These are phyloP conservation scores for Esox masquinongy DNA, from an alignment of 2,797 vertebrate species.

Conservation along the genomic window DNA sequence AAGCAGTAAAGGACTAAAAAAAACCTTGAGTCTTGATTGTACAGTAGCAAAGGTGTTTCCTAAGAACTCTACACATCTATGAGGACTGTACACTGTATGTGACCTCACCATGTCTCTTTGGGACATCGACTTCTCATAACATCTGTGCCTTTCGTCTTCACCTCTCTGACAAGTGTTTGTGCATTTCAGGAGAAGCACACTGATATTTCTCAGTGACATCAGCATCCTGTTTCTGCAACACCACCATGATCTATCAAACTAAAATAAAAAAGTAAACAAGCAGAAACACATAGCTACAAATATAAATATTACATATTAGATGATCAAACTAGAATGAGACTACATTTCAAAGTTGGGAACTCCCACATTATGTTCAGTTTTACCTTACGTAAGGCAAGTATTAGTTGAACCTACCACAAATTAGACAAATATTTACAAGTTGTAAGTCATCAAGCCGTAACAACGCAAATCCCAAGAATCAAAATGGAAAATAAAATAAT, in stretches of 20 bases:
- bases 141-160: background rate
- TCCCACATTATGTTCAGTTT: slow-evolving; percentile 34
- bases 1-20: background rate
- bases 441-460: slow-evolving; percentile 25
- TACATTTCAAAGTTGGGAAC: slow-evolving; percentile 45
- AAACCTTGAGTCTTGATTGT: slow-evolving; percentile 45
- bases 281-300: slow-evolving; percentile 65
- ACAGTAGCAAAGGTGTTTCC: slow-evolving; percentile 26
- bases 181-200: background rate
- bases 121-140: background rate
- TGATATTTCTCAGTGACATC: background rate
- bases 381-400: slow-evolving; percentile 61
- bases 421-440: slow-evolving; percentile 54
- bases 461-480: slow-evolving; percentile 2
- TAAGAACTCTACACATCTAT: slow-evolving; percentile 42
- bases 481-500: slow-evolving; percentile 20
- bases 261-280: slow-evolving; percentile 15
- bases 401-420: slow-evolving; percentile 48
- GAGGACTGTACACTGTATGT: slow-evolving; percentile 9
- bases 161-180: background rate
- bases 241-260: background rate
- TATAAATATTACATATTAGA: slow-evolving; percentile 65
- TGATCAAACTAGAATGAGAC: slow-evolving; percentile 66
- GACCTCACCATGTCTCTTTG: background rate
- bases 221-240: background rate